Conservation (phyloP, 2,797 vertebrate species). For the Ceryle rudis region DNA sequence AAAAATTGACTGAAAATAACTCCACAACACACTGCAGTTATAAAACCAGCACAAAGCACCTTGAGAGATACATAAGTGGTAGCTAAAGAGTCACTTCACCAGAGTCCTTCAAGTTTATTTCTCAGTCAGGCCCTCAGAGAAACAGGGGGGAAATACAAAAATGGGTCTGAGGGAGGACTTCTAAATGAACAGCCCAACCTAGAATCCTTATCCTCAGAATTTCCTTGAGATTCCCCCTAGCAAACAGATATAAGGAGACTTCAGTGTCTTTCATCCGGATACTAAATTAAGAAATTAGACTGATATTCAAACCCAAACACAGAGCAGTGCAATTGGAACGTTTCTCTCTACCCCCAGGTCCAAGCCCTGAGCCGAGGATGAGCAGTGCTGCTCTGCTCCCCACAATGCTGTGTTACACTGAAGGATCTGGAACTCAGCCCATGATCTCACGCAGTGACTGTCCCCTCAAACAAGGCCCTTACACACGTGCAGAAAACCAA, state of each 20-base stretch:
- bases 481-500: neutral
- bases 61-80: neutral
- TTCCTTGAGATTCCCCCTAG: neutral
- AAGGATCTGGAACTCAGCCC: neutral
- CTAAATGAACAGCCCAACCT: neutral
- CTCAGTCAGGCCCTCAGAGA: neutral
- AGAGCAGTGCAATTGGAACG: neutral
- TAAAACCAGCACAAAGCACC: neutral
- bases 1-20: neutral
- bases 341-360: neutral
- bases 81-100: neutral
- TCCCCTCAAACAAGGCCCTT: neutral
- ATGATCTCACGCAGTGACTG: fast-evolving
- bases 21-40: fast-evolving
- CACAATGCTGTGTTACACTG: fast-evolving
- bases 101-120: neutral
- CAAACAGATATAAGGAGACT: neutral
- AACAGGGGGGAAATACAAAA: neutral
- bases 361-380: neutral
- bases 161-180: neutral
- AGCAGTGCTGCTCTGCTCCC: neutral
- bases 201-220: neutral
- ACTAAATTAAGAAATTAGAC: neutral
- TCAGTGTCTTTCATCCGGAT: neutral
- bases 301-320: neutral